Conservation (phyloP, 1,140 invertebrate genomes). For the Megalonaias nervosa region DNA sequence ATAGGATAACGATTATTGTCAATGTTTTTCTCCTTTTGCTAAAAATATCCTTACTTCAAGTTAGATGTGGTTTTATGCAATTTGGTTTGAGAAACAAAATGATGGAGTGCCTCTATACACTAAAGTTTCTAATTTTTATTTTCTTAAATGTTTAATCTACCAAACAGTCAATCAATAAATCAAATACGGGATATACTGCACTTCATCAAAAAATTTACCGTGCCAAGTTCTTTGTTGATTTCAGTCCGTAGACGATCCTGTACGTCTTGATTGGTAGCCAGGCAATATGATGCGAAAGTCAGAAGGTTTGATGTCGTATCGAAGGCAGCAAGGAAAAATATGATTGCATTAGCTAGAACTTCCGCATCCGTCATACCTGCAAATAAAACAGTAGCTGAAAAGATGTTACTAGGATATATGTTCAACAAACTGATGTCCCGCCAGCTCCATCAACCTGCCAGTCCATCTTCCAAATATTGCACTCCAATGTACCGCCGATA, state of each 20-base stretch:
- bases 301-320: conserved; percentile 77
- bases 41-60: neutral
- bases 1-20: too few species aligned
- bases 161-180: neutral
- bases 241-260: conserved; percentile 39
- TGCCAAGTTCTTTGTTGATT: conserved; percentile 36
- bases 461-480: too few species aligned
- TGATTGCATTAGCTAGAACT: too few species aligned
- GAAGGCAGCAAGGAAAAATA: neutral
- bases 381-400: conserved; percentile 56
- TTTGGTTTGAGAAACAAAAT: too few species aligned
- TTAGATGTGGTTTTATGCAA: neutral
- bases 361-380: conserved; percentile 46
- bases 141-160: too few species aligned
- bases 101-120: too few species aligned
- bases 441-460: too few species aligned
- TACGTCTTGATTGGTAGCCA: conserved; percentile 72
- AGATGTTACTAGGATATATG: too few species aligned
- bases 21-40: neutral
- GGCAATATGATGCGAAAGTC: conserved; percentile 74
- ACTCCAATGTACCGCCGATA: too few species aligned
- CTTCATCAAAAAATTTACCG: conserved; percentile 10
- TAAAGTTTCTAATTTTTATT: too few species aligned
- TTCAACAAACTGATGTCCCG: too few species aligned
- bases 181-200: neutral